Percentiles rank a stretch among this genome's conserved stretches.
These are phyloP conservation scores for Paracentrotus lividus DNA, from an alignment of 53 echinoderm and acorn worm genomes.

Conservation along the genomic window DNA sequence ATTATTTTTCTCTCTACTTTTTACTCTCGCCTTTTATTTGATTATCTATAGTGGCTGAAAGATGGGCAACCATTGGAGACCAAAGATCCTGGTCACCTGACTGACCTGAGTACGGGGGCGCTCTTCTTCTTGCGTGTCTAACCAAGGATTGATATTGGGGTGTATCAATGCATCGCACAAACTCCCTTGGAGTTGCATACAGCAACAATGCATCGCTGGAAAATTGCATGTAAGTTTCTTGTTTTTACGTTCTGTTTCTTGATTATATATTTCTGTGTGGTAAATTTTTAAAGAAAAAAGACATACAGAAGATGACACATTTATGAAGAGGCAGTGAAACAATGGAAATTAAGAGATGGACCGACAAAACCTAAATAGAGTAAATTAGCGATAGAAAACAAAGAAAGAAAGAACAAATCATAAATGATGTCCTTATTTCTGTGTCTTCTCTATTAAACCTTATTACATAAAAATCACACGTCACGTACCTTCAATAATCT, in stretches of 20 bases:
- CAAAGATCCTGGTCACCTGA: conserved; percentile 68
- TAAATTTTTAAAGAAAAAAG: neutral
- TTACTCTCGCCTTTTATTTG: too few species aligned
- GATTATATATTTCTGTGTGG: too few species aligned
- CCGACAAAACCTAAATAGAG: neutral
- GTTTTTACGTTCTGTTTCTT: neutral
- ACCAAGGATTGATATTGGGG: conserved; percentile 77
- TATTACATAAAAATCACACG: neutral
- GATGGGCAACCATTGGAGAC: conserved; percentile 81
- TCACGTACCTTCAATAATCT: neutral
- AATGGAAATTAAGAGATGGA: neutral
- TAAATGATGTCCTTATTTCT: neutral
- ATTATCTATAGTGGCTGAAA: conserved; percentile 95
- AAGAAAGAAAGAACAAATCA: neutral
- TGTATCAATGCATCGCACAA: conserved; percentile 91
- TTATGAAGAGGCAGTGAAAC: neutral
- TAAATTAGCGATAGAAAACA: too few species aligned
- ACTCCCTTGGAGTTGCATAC: conserved; percentile 80
- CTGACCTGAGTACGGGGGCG: conserved; percentile 70
- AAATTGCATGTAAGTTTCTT: conserved; percentile 95
- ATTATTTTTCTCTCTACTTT: too few species aligned
- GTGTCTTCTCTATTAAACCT: neutral
- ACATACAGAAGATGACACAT: neutral
- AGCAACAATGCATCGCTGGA: conserved; percentile 94
- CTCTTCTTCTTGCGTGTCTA: conserved; percentile 81